Base-by-base conservation (phyloP, 2,888 invertebrate species). In the Electrophaes corylata region DNA sequence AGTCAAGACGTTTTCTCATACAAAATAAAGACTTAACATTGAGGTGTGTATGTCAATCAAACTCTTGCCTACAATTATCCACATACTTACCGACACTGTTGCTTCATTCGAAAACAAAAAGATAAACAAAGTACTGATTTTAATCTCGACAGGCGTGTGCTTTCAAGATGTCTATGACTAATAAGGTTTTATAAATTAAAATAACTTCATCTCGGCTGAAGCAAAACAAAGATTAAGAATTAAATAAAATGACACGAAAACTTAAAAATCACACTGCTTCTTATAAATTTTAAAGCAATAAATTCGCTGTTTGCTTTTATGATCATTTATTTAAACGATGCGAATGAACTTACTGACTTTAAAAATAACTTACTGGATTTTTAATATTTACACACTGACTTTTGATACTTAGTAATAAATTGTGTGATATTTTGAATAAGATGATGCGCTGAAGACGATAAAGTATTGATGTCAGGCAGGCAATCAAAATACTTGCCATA, bases 301-400 rank as follows among this genome's bases (percentile, higher is more conserved):
- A 58, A 58, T 63, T 37, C 16, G 46, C 14, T 45, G 1, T 20
- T 31, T 44, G 44, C 39, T 58, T 58, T 58, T 52, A 26, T 44
- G 45, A 54, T 54, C 49, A 55, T 57, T 48, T 50, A 64, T 64
- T 45, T 20, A 44, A 56, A 56, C 29, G 31, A 55, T 44, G 37
- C 45, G 33, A 50, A 50, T 26, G 41, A 57, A 57, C 39, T 26
- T 12, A 14, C 12, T 53, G 18, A 46, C 26, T 43, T 43, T 26
- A 6, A 5, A 26, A 4, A 26, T 26, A 20, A 20, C 5, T 20
- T 20, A 1, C 0, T 4, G 1, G 20, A 1, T 4, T 20, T 20
- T 20, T 20, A 20, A 20, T 20, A 1, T 5, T 20, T 20, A n/a
- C n/a, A n/a, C n/a, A 40, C 19, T 48, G 23, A 43, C 29, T 23